Conservation (phyloP, 2,113 vertebrate genomes). For the Tachycineta bicolor region DNA sequence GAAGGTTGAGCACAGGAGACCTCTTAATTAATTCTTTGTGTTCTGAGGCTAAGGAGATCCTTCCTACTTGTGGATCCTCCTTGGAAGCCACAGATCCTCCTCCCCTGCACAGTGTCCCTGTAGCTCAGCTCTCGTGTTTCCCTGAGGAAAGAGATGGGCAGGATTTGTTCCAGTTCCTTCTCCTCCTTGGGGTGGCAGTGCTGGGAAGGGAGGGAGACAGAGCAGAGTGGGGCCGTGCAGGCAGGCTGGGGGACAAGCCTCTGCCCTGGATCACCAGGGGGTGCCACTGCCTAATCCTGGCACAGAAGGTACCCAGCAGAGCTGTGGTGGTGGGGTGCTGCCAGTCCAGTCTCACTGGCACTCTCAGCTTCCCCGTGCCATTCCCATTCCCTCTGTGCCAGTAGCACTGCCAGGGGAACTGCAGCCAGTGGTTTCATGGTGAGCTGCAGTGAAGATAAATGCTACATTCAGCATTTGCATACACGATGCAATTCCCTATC, state of each 20-base stretch:
- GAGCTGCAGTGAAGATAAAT: neutral
- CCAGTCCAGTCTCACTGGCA: neutral
- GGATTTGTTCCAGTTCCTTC: neutral
- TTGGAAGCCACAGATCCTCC: neutral
- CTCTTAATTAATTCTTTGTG: neutral
- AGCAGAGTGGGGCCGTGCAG: neutral
- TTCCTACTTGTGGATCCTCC: neutral
- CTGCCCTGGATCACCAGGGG: neutral
- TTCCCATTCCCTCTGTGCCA: neutral
- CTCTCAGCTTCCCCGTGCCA: neutral
- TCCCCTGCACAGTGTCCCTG: neutral
- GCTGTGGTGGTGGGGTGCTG: neutral
- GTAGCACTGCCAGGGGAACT: neutral
- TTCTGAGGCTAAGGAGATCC: neutral
- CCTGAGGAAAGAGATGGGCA: neutral
- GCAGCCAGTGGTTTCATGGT: neutral
- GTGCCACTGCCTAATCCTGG: neutral
- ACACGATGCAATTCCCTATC: neutral
- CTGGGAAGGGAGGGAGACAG: neutral
- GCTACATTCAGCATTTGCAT: neutral
- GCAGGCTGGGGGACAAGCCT: neutral
- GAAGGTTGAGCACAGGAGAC: neutral
- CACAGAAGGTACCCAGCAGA: neutral
- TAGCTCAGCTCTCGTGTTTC: neutral
- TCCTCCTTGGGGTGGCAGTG: neutral